Conservation (phyloP, 2,888 invertebrate species). For the Cosmorhoe ocellata region DNA sequence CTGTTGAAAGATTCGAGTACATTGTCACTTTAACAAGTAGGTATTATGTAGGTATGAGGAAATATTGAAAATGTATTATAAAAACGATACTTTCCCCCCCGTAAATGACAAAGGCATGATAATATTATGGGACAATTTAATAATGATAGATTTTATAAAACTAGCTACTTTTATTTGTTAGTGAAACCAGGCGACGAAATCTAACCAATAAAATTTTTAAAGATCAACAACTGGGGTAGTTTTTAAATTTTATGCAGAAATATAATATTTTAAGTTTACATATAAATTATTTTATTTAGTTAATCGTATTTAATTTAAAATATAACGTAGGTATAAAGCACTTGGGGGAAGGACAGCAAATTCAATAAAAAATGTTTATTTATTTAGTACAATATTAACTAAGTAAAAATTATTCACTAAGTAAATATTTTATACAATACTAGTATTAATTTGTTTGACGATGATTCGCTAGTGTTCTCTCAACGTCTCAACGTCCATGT, state of each 20-base stretch:
- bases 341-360: conserved; percentile 84
- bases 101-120: conserved; percentile 16
- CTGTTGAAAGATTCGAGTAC: conserved; percentile 2
- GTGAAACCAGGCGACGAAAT: conserved; percentile 70
- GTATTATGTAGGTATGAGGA: conserved; percentile 4
- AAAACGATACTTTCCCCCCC: conserved; percentile 16
- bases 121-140: conserved; percentile 22
- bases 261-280: conserved; percentile 68
- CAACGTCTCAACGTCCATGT: conserved; percentile 71
- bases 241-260: conserved; percentile 67
- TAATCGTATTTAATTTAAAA: conserved; percentile 80
- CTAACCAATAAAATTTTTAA: conserved; percentile 63
- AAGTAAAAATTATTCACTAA: conserved; percentile 82
- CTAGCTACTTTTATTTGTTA: conserved; percentile 31
- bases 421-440: conserved; percentile 82
- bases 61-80: conserved; percentile 7
- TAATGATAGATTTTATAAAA: conserved; percentile 31
- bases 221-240: conserved; percentile 76
- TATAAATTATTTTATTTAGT: conserved; percentile 76
- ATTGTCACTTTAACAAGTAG: conserved; percentile 3
- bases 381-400: conserved; percentile 80
- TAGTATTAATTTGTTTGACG: conserved; percentile 78
- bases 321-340: conserved; percentile 82
- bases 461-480: conserved; percentile 76
- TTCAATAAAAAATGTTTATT: conserved; percentile 82